These are phyloP conservation scores for Lota lota DNA, from an alignment of 2,113 vertebrate genomes.

Conservation along the genomic window DNA sequence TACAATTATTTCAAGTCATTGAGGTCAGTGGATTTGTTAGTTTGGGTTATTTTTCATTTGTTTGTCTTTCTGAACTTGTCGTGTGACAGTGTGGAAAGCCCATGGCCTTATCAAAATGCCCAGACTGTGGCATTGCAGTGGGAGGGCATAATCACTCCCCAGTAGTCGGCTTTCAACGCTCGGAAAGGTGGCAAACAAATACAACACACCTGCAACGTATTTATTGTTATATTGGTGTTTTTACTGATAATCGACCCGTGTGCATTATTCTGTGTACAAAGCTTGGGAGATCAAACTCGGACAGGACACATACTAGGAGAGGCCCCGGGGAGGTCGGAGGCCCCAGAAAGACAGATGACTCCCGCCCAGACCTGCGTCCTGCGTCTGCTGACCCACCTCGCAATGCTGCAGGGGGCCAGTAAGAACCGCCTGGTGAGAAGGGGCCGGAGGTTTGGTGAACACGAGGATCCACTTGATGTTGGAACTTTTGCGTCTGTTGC, in stretches of 20 bases:
- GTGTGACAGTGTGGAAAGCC: slow-evolving; percentile 63
- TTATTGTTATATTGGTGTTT: not conserved
- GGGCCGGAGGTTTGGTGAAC: too few species aligned
- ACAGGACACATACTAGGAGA: slow-evolving; percentile 64
- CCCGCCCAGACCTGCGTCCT: slow-evolving; percentile 58
- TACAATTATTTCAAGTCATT: not conserved
- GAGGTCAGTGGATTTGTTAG: too few species aligned
- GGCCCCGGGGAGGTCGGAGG: slow-evolving; percentile 52
- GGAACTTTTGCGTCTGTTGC: too few species aligned
- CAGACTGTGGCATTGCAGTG: slow-evolving; percentile 42
- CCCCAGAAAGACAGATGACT: slow-evolving; percentile 59
- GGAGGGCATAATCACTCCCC: slow-evolving; percentile 29
- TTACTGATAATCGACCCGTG: not conserved
- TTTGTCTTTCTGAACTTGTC: not conserved
- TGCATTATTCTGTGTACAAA: not conserved
- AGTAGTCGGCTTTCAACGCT: slow-evolving; percentile 35
- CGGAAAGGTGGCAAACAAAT: slow-evolving; percentile 9
- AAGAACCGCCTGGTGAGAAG: not conserved
- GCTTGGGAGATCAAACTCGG: slow-evolving; percentile 39
- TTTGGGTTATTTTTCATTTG: not conserved
- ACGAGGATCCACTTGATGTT: too few species aligned
- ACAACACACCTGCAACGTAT: too few species aligned
- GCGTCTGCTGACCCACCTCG: slow-evolving; percentile 64
- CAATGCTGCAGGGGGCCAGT: slow-evolving; percentile 65
- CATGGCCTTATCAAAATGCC: not conserved